A percentile compares a stretch with the other conserved stretches of the same genome.
phyloP scores from a whole-genome alignment of 2,797 vertebrate genomes.

The Cetoscarus ocellatus region DNA sequence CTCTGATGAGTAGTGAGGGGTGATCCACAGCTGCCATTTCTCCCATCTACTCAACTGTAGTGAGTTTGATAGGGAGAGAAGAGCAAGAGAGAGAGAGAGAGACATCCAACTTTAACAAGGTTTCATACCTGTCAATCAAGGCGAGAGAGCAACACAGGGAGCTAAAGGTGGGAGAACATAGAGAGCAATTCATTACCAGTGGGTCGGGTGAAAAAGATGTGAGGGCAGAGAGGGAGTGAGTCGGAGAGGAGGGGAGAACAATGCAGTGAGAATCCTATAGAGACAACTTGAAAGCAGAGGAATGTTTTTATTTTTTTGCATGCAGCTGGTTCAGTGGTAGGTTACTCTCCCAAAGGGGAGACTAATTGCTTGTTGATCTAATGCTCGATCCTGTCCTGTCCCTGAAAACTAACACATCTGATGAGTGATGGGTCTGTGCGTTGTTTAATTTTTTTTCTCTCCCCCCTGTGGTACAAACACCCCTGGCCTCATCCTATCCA shows the following conservation, averaged over 20 bases:
- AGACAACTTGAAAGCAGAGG: constrained; percentile 67
- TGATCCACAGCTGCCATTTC: constrained; percentile 47
- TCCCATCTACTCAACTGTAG: constrained; percentile 31
- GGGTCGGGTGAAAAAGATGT: constrained; percentile 53
- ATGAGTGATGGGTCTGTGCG: constrained; percentile 65
- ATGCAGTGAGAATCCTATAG: constrained; percentile 43
- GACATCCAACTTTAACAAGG: constrained; percentile 38
- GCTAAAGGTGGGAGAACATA: constrained; percentile 49
- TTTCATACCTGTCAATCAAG: constrained; percentile 67
- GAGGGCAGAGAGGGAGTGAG: constrained; percentile 46
- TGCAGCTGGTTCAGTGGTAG: constrained; percentile 70
- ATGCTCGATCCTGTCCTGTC: constrained; percentile 65
- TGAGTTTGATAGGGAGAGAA: constrained; percentile 10
- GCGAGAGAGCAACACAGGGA: constrained; percentile 42
- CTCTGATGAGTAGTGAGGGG: constrained; percentile 39
- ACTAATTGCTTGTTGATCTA: constrained; percentile 81
- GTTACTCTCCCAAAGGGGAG: constrained; percentile 73
- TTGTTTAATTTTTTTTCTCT: constrained; percentile 14
- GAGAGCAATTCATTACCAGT: constrained; percentile 47
- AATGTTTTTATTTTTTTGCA: constrained; percentile 68
- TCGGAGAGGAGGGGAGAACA: constrained; percentile 46
- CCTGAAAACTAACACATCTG: constrained; percentile 67
- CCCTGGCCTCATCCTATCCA: constrained; percentile 67
- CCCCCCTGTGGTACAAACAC: constrained; percentile 50
- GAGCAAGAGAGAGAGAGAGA: constrained; percentile 20